Base-by-base conservation (phyloP, 2,797 vertebrate genomes). In the Microctenopoma steveboyesi region DNA sequence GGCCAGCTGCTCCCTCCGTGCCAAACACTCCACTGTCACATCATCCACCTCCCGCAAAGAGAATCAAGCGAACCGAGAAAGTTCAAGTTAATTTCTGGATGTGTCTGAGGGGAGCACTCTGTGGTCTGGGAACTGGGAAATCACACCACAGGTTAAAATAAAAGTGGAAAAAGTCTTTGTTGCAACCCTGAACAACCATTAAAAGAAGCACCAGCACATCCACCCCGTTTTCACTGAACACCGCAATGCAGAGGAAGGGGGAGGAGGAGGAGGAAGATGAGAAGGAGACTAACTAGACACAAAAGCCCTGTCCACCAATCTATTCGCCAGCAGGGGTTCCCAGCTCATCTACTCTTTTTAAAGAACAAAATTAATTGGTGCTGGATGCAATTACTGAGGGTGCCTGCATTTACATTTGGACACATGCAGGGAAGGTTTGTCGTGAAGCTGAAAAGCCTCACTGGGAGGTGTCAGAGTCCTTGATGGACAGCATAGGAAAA, bases 1-100 rank as follows among this genome's bases (percentile, higher is more conserved):
- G 64, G 81, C 86, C 83, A 94, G 91, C 92, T 95, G 92, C 77
- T 94, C 93, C 88, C 88, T 91, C 82, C 94, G 85, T 5, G 93
- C 93, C 90, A 94, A 88, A 78, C 93, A 94, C 79, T 91, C 90
- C 11, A 86, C 87, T 50, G 92, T 93, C 83, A 91, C 78, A 56
- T 71, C 76, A 64, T 95, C 91, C 71, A 94, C 92, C 45, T 87
- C 92, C 93, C 94, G 86, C 58, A 84, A 37, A 85, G 74, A 81
- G 66, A 87, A 70, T 39, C 57, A 64, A 74, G 68, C 88, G 66
- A 82, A 46, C 48, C n/a, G 52, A 65, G 50, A 81, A 74, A 71
- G 82, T 72, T 78, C 18, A 65, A 37, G 35, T 70, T 61, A n/a
- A 81, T 80, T 70, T 67, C 55, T 50, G 55, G 43, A 66, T 64